Base-by-base conservation (phyloP, 2,113 vertebrate genomes). In the Pholis gunnellus region DNA sequence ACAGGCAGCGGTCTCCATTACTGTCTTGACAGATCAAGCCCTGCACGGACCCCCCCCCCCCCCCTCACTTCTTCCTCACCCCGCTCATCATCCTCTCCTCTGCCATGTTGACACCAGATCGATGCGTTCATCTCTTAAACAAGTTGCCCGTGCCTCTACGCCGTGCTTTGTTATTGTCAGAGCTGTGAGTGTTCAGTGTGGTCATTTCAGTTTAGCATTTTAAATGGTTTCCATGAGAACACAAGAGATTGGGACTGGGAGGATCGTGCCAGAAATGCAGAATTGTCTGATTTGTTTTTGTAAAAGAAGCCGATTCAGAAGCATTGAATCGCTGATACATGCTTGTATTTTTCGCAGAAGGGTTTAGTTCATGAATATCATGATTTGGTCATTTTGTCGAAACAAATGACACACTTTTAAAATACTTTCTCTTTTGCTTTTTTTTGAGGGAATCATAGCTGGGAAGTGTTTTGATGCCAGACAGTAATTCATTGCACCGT, bases 151-250 rank as follows among this genome's bases (percentile, higher is more conserved):
- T 56, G 29, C 31, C 59, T 44, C 36, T 1, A 0, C 20, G 10
- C 68, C 72, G 59, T 64, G 48, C 25, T 75, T 67, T 83, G 60
- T 74, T 71, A 63, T 71, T 64, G n/a, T 48, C 69, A n/a, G 63
- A 70, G 78, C 31, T 29, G 72, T 50, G 56, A 69, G 68, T 18
- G 2, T 64, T 70, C 75, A 10, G 0, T 9, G n/a, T n/a, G 48
- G 29, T 72, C 77, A 70, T 56, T 78, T 84, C 54, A 74, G 17
- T 56, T 73, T 7, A 66, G 79, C 75, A 29, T 83, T 87, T 79
- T 44, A 72, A 84, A 73, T 50, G 74, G 85, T 89, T 89, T 86
- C 80, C 87, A 87, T 72, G 78, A 89, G 81, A 89, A 91, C 85
- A 72, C 69, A 74, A 44, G 40, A 66, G 34, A 29, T 18, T 48